phyloP scores from a whole-genome alignment of 2,888 invertebrate genomes.

The Antitype chi region DNA sequence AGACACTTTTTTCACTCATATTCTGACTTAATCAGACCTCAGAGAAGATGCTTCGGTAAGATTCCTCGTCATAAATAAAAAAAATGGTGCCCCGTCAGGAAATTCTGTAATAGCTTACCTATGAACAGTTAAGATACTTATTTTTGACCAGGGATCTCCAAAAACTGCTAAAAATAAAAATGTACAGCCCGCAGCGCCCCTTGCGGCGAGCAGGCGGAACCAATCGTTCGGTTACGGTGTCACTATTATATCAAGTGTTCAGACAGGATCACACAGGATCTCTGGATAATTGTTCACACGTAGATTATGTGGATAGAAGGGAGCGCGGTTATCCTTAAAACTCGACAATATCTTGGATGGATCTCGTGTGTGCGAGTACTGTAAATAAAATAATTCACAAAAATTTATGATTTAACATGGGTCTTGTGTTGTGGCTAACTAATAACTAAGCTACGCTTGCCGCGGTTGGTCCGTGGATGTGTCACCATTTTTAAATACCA shows the following conservation, averaged over 20 bases:
- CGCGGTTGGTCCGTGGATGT: too few relatives aligned
- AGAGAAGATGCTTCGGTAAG: rapidly evolving
- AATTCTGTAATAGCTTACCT: background rate
- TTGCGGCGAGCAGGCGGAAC: slow-evolving; percentile 75
- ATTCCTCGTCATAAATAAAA: background rate
- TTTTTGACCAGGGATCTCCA: slow-evolving; percentile 64
- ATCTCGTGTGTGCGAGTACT: too few relatives aligned
- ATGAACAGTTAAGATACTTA: background rate
- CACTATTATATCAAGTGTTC: slow-evolving; percentile 62
- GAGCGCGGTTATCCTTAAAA: background rate
- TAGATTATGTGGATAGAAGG: slow-evolving; percentile 13
- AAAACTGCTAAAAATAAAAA: slow-evolving; percentile 58
- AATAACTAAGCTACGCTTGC: too few relatives aligned
- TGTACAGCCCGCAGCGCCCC: slow-evolving; percentile 72
- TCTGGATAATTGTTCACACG: slow-evolving; percentile 53
- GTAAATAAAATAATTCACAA: too few relatives aligned
- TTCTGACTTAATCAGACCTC: background rate
- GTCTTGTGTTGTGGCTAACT: too few relatives aligned
- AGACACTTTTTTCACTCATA: background rate
- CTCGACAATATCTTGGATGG: background rate
- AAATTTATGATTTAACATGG: too few relatives aligned
- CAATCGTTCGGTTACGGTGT: slow-evolving; percentile 75
- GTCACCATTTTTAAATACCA: too few relatives aligned
- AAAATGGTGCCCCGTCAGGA: background rate
- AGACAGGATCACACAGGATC: slow-evolving; percentile 52